phyloP scores from a whole-genome alignment of 1,140 invertebrate species.

The Tribolium castaneum region DNA sequence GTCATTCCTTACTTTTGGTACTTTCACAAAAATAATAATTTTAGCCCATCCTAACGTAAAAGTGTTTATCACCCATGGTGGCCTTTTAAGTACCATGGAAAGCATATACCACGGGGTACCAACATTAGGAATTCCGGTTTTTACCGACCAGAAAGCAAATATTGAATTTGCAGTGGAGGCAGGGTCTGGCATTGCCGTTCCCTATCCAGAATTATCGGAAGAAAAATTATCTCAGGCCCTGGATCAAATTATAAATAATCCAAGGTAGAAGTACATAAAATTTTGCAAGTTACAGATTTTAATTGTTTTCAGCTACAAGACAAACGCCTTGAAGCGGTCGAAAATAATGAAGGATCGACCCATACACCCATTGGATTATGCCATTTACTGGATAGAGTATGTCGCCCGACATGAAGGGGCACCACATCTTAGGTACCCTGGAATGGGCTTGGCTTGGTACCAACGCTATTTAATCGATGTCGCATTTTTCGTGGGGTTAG shows the following conservation, averaged over 20 bases:
- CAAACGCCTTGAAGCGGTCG: constrained; percentile 64
- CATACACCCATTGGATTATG: constrained; percentile 67
- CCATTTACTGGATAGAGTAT: constrained; percentile 76
- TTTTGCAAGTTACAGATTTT: neutral
- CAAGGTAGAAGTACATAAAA: constrained; percentile 26
- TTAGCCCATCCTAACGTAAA: constrained; percentile 56
- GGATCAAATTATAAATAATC: constrained; percentile 45
- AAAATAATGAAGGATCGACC: constrained; percentile 67
- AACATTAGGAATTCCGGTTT: constrained; percentile 64
- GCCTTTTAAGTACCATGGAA: constrained; percentile 61
- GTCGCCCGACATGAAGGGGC: constrained; percentile 73
- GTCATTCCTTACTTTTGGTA: neutral
- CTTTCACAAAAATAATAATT: constrained; percentile 10
- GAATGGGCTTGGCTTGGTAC: constrained; percentile 68
- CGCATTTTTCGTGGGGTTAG: neutral
- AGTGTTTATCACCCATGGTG: constrained; percentile 56
- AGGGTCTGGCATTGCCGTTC: constrained; percentile 40
- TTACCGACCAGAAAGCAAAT: constrained; percentile 59
- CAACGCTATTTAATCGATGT: constrained; percentile 61
- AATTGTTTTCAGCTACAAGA: constrained; percentile 42
- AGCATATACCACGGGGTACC: constrained; percentile 67
- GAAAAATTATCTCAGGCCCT: constrained; percentile 30
- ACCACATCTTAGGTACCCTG: constrained; percentile 69
- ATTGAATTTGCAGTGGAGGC: constrained; percentile 53
- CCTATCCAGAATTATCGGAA: constrained; percentile 25